Conservation (phyloP, 2,797 vertebrate genomes). For the Coreius guichenoti region DNA sequence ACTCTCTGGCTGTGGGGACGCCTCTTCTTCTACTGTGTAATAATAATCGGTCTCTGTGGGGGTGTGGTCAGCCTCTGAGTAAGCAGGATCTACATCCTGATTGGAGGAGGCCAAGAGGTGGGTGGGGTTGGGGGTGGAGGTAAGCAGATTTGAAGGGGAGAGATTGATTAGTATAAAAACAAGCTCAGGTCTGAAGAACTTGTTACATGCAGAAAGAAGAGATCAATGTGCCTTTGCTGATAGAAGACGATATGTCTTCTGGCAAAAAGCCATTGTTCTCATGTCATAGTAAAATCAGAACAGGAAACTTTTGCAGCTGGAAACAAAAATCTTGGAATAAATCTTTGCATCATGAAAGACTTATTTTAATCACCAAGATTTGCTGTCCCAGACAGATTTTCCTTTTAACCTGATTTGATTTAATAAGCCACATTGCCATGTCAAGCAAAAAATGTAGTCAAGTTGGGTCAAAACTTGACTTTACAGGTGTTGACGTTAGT, state of each 20-base stretch:
- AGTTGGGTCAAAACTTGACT: constrained; percentile 59
- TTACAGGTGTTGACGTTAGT: constrained; percentile 39
- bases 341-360: constrained; percentile 63
- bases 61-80: constrained; percentile 82
- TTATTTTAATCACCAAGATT: constrained; percentile 67
- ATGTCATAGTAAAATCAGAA: constrained; percentile 60
- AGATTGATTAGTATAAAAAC: constrained; percentile 76
- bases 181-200: constrained; percentile 67
- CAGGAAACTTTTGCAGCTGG: constrained; percentile 68
- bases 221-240: constrained; percentile 68
- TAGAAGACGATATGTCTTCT: constrained; percentile 24
- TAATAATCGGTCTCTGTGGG: constrained; percentile 82
- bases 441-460: constrained; percentile 58
- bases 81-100: constrained; percentile 83
- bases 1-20: constrained; percentile 74
- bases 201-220: constrained; percentile 72
- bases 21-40: constrained; percentile 76
- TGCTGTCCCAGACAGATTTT: constrained; percentile 65
- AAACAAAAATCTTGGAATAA: constrained; percentile 66
- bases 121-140: constrained; percentile 72
- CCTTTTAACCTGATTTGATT: constrained; percentile 62
- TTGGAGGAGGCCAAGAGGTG: constrained; percentile 76
- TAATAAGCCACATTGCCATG: constrained; percentile 66
- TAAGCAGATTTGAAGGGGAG: constrained; percentile 80
- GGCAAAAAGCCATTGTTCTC: constrained; percentile 71